These are phyloP conservation scores for Indri indri DNA, from an alignment of 2,113 vertebrate genomes.

Conservation along the genomic window DNA sequence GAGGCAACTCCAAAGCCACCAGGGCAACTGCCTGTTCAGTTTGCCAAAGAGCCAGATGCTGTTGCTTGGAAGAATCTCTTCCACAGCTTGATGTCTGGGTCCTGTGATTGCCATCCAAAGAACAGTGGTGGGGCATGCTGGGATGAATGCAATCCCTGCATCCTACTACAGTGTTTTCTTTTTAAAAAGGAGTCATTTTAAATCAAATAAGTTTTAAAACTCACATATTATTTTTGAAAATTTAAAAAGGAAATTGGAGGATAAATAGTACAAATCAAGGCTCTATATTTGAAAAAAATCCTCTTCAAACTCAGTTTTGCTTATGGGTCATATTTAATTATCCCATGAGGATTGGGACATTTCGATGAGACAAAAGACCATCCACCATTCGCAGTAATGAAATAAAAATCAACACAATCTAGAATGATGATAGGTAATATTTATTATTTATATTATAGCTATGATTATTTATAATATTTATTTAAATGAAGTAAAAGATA, in stretches of 20 bases:
- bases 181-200: constrained; percentile 43
- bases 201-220: not conserved
- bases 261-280: not conserved
- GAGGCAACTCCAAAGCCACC: constrained; percentile 71
- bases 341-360: constrained; percentile 29
- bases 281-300: not conserved
- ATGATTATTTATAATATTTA: not conserved
- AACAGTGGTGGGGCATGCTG: constrained; percentile 69
- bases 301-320: constrained; percentile 39
- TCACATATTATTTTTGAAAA: not conserved
- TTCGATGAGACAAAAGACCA: constrained; percentile 69
- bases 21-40: constrained; percentile 61
- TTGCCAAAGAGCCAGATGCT: constrained; percentile 89
- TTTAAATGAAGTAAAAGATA: constrained; percentile 4
- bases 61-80: constrained; percentile 82
- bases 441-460: not conserved
- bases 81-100: constrained; percentile 84
- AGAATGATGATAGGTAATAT: not conserved
- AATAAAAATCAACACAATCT: constrained; percentile 3
- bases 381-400: not conserved
- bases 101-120: constrained; percentile 85
- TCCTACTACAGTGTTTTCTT: constrained; percentile 34
- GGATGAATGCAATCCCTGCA: constrained; percentile 71
- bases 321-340: constrained; percentile 61
- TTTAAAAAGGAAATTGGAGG: not conserved